Conservation (phyloP, 2,888 invertebrate species). For the Mesorhabditis sp. region DNA sequence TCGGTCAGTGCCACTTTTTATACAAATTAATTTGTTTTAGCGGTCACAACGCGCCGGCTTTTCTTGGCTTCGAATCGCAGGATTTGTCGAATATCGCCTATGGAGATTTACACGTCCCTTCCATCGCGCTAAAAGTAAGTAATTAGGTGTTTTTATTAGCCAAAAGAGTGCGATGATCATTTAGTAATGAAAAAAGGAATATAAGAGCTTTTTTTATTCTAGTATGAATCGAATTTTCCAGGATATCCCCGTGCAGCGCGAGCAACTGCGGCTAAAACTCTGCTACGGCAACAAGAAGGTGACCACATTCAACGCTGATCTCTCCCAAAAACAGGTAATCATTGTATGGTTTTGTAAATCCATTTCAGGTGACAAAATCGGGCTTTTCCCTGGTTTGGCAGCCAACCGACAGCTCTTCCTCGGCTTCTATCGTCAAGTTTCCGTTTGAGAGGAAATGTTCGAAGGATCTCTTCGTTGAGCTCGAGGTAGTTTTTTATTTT, state of each 20-base stretch:
- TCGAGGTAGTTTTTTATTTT: conserved; percentile 21
- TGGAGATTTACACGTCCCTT: conserved; percentile 55
- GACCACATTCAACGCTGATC: conserved; percentile 55
- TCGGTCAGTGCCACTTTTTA: conserved; percentile 27
- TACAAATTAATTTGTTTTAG: conserved; percentile 28
- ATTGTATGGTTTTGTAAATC: background rate
- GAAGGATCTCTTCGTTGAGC: conserved; percentile 32
- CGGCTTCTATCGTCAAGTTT: conserved; percentile 56
- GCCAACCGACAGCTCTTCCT: conserved; percentile 47
- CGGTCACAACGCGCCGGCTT: conserved; percentile 60
- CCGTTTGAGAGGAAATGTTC: conserved; percentile 50
- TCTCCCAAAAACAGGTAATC: conserved; percentile 51
- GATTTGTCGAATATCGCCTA: conserved; percentile 35
- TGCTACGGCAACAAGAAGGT: conserved; percentile 57
- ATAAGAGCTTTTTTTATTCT: too few species aligned
- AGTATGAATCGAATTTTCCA: background rate
- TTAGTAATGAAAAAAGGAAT: background rate
- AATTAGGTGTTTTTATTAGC: background rate
- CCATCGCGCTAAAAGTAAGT: conserved; percentile 51
- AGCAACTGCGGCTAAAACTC: conserved; percentile 54
- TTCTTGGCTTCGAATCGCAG: conserved; percentile 58
- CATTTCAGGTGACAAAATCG: conserved; percentile 51
- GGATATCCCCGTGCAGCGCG: conserved; percentile 55
- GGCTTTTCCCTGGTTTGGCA: conserved; percentile 58
- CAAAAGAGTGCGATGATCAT: background rate